These are phyloP conservation scores for Harmothoe impar DNA, from an alignment of 2,888 invertebrate species.

Conservation along the genomic window DNA sequence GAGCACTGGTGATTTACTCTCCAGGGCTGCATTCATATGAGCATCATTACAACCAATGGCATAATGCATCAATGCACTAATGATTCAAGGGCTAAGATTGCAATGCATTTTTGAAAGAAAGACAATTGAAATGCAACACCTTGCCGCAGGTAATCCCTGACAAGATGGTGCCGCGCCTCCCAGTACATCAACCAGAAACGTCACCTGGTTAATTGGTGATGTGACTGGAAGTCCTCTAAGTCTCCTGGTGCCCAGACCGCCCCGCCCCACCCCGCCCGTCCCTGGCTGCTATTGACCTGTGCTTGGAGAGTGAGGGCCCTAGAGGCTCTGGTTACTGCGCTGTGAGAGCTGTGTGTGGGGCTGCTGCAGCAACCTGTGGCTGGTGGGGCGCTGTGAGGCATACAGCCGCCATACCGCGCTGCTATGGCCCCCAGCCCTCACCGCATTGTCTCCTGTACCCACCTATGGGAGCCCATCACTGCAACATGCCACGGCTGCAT, in stretches of 20 bases:
- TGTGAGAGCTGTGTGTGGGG: not conserved
- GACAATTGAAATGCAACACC: too few species aligned
- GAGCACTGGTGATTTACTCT: too few species aligned
- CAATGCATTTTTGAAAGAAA: too few species aligned
- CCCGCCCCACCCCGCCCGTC: not conserved
- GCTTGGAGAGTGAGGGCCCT: constrained; percentile 49
- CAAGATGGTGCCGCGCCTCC: too few species aligned
- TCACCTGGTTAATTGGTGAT: too few species aligned
- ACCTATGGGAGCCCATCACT: not conserved
- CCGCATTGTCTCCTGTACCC: not conserved
- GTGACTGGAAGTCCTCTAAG: too few species aligned
- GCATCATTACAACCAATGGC: too few species aligned
- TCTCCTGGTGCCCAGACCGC: not conserved
- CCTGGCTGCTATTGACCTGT: constrained; percentile 24
- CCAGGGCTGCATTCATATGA: too few species aligned
- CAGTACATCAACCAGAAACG: too few species aligned
- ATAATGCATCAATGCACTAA: too few species aligned
- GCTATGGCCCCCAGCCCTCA: not conserved
- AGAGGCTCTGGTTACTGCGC: constrained; percentile 11
- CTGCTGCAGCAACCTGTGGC: not conserved
- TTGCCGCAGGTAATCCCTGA: too few species aligned
- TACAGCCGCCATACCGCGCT: constrained; percentile 32
- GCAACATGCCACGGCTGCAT: not conserved
- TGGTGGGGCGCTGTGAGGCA: not conserved
- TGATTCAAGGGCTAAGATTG: too few species aligned